Evolutionary conservation across 2,888 invertebrate species (phyloP).

Genomic region (Eupithecia tripunctaria): DNA sequence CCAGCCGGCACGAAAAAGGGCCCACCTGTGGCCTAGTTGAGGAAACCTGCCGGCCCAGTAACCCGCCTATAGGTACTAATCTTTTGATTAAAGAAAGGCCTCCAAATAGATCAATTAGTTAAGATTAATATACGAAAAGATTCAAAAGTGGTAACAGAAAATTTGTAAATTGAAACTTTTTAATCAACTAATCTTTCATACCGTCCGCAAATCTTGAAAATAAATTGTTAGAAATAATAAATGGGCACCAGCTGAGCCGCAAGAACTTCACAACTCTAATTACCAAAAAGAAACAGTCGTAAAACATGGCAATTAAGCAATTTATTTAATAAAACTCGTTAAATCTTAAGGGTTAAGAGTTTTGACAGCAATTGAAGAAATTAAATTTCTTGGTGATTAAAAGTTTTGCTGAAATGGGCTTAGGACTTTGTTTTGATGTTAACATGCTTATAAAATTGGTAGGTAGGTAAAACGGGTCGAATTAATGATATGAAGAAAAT

Average conservation of each 20-base stretch:
- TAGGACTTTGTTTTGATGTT: constrained; percentile 26
- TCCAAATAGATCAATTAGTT: no score
- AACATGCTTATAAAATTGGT: neutral
- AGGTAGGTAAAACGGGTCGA: neutral
- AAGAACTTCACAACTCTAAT: constrained; percentile 35
- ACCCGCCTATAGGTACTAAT: no score
- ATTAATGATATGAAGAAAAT: no score
- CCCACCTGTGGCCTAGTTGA: no score
- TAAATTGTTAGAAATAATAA: constrained; percentile 11
- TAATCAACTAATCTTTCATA: neutral
- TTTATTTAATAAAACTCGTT: constrained; percentile 42
- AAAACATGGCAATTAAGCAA: constrained; percentile 43
- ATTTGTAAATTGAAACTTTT: neutral
- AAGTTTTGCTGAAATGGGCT: constrained; percentile 28
- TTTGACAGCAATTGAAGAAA: constrained; percentile 38
- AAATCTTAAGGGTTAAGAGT: constrained; percentile 36
- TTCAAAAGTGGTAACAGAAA: no score
- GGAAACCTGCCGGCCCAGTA: no score
- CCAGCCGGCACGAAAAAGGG: no score
- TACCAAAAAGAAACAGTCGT: constrained; percentile 42
- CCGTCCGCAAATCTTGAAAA: neutral
- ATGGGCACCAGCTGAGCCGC: constrained; percentile 25
- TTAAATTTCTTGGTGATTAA: constrained; percentile 37
- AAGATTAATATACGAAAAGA: neutral
- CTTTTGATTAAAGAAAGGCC: no score